Evolutionary conservation across 2,113 vertebrate species (phyloP), one percentile per base, ranked within the genome.

Genomic region (Calyptommatus sinebrachiatus): DNA sequence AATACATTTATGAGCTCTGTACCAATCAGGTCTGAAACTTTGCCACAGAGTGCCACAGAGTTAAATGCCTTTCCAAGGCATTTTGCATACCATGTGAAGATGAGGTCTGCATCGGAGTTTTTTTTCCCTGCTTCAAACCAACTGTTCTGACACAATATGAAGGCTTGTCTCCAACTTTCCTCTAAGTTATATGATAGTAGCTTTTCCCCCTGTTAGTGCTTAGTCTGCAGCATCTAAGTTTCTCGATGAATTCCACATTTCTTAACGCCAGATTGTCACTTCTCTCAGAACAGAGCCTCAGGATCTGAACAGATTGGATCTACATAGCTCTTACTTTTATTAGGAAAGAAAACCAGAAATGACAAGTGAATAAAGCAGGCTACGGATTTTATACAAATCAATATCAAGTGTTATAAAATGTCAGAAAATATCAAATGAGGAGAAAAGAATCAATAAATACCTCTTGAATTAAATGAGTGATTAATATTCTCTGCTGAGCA

Each of bases 371-470:
- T 92, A 95, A 95, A 95, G 91, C 93, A 91, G 94, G 96, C 95
- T 95, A 97, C 95, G 71, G 94, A 96, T 96, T 95, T 91, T 84
- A 87, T 92, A 90, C 89, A 94, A 97, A 97, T 98, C 97, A 95
- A 97, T 97, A 96, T 74, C 45, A 87, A 93, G 93, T 93, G 92
- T 94, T 94, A 95, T 94, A 95, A 96, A 96, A 95, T 95, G 96
- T 97, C 96, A 96, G 95, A 96, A 97, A 97, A 97, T 96, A 97
- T 96, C 96, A 97, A 95, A 96, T 93, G 94, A 96, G 94, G 91
- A 92, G 92, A 92, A 94, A 92, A 90, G 91, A 94, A 97, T 97
- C 96, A 92, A 97, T 98, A 96, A 87, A 93, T 92, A 96, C 92
- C 90, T 92, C 89, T 88, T 94, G 94, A 95, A 95, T 95, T 95